phyloP scores from a whole-genome alignment of 2,113 vertebrate genomes.

The Merops nubicus region DNA sequence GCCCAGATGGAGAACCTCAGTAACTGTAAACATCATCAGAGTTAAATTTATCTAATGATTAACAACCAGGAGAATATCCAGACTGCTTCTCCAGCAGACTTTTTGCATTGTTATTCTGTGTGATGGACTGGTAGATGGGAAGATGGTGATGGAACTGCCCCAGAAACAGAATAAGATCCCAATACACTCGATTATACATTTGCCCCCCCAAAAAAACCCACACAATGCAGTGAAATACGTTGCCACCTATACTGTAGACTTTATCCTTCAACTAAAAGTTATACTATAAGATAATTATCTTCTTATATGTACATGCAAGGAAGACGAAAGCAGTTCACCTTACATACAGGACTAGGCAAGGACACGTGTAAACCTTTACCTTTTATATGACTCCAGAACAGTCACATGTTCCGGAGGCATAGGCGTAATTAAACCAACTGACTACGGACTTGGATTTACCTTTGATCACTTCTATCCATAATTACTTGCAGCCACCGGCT shows the following conservation, averaged over 20 bases:
- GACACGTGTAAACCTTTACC: not conserved
- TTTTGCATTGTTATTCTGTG: not conserved
- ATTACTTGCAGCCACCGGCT: not conserved
- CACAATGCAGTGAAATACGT: not conserved
- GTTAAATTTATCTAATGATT: not conserved
- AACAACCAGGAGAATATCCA: not conserved
- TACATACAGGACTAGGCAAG: not conserved
- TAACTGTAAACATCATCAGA: not conserved
- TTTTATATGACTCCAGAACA: not conserved
- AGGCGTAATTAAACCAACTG: not conserved
- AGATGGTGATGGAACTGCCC: not conserved
- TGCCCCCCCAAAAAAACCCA: not conserved
- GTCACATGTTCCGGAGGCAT: not conserved
- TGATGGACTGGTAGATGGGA: not conserved
- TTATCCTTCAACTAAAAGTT: not conserved
- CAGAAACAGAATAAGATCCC: not conserved
- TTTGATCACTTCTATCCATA: not conserved
- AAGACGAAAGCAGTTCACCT: accelerated
- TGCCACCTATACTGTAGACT: not conserved
- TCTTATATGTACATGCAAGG: accelerated
- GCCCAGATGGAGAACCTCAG: not conserved
- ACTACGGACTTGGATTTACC: not conserved
- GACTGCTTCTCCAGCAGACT: not conserved
- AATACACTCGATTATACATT: accelerated
- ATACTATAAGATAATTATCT: not conserved